Percentiles rank a stretch among this genome's conserved stretches.
phyloP scores from a whole-genome alignment of 1,140 invertebrate species.

The Nasonia vitripennis region DNA sequence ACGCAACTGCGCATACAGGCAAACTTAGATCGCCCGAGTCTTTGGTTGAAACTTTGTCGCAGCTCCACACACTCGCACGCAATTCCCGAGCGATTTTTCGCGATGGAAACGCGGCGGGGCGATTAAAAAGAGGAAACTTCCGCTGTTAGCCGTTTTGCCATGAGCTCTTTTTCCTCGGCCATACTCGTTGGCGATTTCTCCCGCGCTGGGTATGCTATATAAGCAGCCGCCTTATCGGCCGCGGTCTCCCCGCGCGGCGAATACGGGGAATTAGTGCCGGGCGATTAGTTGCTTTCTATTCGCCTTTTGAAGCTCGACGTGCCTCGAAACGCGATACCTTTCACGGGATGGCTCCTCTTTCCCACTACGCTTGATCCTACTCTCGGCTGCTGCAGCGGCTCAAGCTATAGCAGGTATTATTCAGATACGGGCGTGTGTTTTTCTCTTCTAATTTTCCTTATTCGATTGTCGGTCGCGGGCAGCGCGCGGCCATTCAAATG shows the following conservation, averaged over 20 bases:
- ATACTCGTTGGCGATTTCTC: neutral
- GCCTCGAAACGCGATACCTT: slow-evolving; percentile 24
- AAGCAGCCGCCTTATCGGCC: neutral
- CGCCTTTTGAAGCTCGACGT: slow-evolving; percentile 18
- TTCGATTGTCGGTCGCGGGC: neutral
- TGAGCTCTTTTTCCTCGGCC: neutral
- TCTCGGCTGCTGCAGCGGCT: no score
- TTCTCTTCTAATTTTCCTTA: neutral
- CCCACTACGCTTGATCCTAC: neutral
- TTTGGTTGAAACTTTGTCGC: no score
- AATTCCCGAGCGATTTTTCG: no score
- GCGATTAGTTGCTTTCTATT: slow-evolving; percentile 46
- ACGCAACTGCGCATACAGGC: no score
- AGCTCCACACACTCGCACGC: no score
- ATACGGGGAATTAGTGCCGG: slow-evolving; percentile 33
- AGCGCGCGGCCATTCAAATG: no score
- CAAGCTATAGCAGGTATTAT: no score
- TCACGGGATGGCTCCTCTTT: slow-evolving; percentile 34
- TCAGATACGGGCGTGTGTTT: neutral
- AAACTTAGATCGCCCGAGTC: no score
- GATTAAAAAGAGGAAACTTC: no score
- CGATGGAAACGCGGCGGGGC: no score
- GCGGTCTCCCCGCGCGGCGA: neutral
- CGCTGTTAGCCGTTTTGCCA: no score
- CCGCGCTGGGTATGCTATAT: no score